Evolutionary conservation across 2,797 vertebrate species (phyloP), one percentile per base, ranked within the genome.

Genomic region (Arctocebus calabarensis): DNA sequence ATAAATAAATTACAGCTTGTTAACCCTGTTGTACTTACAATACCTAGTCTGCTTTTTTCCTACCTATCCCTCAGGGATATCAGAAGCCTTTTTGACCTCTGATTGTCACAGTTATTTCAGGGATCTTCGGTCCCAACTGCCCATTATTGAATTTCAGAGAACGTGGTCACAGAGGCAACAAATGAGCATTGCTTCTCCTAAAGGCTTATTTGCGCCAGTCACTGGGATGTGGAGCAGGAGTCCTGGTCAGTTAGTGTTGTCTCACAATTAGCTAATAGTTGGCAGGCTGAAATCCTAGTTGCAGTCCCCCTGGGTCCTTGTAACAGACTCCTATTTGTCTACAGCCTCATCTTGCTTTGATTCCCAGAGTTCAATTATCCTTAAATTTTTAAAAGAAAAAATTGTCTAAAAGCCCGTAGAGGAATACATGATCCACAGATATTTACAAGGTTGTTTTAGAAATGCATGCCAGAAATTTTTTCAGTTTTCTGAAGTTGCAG

Each of bases 331-430:
- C 84, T 82, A 87, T 97, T 97, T 97, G 96, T 98, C 92, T 93
- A 97, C 61, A 97, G 66, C 89, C 79, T 98, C 84, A 87, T 97
- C 85, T 96, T 94, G 89, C 85, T 87, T 96, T 74, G 84, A 74
- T 96, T 78, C 97, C 90, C 37, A 90, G 64, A 16, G 8, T 87
- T 92, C 73, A 96, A 91, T 97, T 97, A 97, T 97, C 64, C 96
- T 96, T 90, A 55, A 91, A 84, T 86, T 97, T 95, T 68, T 92
- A 88, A 89, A 55, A 9, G 89, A 94, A 74, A 95, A 57, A 96
- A 90, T 96, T 88, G 84, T 37, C 84, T 81, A 87, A 70, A 73
- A 73, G 29, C n/a, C 68, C 71, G 9, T 12, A 3, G 45, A 82
- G 66, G 32, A 74, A 70, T 55, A 29, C 62, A 75, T 2, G 34